A percentile compares a stretch with the other conserved stretches of the same genome.
These are phyloP conservation scores for Neosilurus hyrtlii DNA, from an alignment of 2,797 vertebrate genomes.

Conservation along the genomic window DNA sequence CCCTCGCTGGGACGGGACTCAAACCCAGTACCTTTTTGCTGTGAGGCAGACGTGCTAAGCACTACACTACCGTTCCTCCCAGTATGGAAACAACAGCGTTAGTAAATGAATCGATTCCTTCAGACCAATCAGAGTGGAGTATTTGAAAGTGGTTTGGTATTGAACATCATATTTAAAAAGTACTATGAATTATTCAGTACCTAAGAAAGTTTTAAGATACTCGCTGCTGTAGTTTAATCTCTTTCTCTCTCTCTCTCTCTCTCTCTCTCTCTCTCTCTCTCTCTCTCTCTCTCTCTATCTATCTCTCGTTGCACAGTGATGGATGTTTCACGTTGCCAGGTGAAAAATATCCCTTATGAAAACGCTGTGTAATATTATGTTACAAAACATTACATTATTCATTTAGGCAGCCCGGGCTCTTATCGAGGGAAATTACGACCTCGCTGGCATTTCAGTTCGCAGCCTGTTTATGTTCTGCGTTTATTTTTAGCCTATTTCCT, in stretches of 20 bases:
- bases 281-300: neutral
- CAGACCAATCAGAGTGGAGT: neutral
- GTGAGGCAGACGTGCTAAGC: no score
- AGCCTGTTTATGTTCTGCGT: conserved; percentile 16
- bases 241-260: neutral
- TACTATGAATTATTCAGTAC: neutral
- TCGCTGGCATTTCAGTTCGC: conserved; percentile 23
- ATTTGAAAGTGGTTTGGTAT: neutral
- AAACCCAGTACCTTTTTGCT: no score
- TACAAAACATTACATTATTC: conserved; percentile 12
- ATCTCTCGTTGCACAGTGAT: conserved; percentile 7
- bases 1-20: no score
- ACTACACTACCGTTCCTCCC: no score
- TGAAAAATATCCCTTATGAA: conserved; percentile 31
- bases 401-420: conserved; percentile 17
- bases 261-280: neutral
- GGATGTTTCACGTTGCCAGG: conserved; percentile 17
- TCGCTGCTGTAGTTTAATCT: neutral
- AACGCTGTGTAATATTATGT: conserved; percentile 21
- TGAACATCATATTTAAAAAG: neutral
- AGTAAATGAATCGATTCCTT: neutral
- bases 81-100: neutral
- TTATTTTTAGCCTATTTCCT: conserved; percentile 20
- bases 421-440: conserved; percentile 10
- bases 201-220: neutral